phyloP scores from a whole-genome alignment of 2,797 vertebrate genomes.

The Bovichtus diacanthus region DNA sequence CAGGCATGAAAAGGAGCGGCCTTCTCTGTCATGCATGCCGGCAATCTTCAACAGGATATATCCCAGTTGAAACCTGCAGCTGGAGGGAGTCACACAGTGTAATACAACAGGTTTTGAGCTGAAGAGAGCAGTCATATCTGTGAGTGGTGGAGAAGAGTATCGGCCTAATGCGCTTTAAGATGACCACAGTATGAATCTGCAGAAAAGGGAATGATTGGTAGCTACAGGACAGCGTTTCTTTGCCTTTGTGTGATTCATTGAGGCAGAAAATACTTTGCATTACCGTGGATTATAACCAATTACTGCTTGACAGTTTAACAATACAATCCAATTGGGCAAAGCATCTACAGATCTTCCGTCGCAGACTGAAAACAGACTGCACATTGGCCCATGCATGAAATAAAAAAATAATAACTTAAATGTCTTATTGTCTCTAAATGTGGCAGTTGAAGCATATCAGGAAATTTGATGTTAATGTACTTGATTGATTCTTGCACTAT shows the following conservation, averaged over 20 bases:
- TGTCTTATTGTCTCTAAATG: background rate
- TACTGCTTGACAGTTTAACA: constrained; percentile 8
- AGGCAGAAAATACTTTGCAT: constrained; percentile 7
- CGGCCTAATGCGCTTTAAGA: background rate
- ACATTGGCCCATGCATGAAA: background rate
- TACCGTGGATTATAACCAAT: background rate
- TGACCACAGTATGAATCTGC: background rate
- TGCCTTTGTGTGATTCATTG: background rate
- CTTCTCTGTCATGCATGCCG: constrained; percentile 57
- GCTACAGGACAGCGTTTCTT: background rate
- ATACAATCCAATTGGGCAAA: constrained; percentile 21
- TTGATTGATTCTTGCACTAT: background rate
- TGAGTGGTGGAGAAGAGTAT: constrained; percentile 6
- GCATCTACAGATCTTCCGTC: background rate
- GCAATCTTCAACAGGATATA: constrained; percentile 55
- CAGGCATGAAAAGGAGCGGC: constrained; percentile 41
- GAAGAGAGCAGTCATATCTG: constrained; percentile 29
- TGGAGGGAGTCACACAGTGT: constrained; percentile 45
- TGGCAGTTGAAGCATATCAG: background rate
- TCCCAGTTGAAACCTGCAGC: constrained; percentile 57
- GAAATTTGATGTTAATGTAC: background rate
- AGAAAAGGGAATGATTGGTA: background rate
- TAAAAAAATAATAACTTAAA: background rate
- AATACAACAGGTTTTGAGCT: constrained; percentile 49
- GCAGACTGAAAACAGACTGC: background rate